phyloP scores from a whole-genome alignment of 2,113 vertebrate species.

The Paracanthobrama guichenoti region DNA sequence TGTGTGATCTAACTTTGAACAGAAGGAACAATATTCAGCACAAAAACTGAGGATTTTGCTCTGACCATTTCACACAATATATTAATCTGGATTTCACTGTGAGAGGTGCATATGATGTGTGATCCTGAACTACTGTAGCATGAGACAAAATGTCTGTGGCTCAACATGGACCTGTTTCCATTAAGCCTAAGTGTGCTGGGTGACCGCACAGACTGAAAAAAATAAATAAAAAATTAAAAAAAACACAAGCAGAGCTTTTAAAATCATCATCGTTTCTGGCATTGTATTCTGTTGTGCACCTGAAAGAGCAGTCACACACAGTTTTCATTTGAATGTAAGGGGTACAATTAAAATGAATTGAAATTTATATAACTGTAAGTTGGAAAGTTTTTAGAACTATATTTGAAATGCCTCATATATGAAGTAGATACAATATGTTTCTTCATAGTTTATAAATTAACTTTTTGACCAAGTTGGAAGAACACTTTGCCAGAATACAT shows the following conservation, averaged over 20 bases:
- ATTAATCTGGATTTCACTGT: background rate
- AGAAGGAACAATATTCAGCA: conserved; percentile 14
- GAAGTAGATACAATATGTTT: too few species aligned
- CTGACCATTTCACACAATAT: conserved; percentile 60
- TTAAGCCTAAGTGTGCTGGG: conserved; percentile 4
- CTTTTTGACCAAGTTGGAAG: background rate
- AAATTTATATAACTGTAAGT: too few species aligned
- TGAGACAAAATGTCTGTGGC: background rate
- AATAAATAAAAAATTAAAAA: too few species aligned
- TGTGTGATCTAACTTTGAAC: conserved; percentile 60
- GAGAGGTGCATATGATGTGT: conserved; percentile 7
- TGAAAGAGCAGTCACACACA: background rate
- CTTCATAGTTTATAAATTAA: background rate
- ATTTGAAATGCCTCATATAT: background rate
- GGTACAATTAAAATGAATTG: too few species aligned
- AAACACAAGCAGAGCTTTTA: background rate
- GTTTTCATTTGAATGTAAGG: too few species aligned
- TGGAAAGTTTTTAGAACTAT: background rate
- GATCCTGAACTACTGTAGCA: background rate
- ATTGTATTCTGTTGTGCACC: background rate
- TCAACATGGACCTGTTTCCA: conserved; percentile 17
- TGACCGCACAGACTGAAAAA: background rate
- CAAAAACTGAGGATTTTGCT: background rate
- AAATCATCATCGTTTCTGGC: conserved; percentile 1
- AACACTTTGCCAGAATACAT: background rate